These are phyloP conservation scores for Danionella dracula DNA, from an alignment of 2,797 vertebrate genomes.

Conservation along the genomic window DNA sequence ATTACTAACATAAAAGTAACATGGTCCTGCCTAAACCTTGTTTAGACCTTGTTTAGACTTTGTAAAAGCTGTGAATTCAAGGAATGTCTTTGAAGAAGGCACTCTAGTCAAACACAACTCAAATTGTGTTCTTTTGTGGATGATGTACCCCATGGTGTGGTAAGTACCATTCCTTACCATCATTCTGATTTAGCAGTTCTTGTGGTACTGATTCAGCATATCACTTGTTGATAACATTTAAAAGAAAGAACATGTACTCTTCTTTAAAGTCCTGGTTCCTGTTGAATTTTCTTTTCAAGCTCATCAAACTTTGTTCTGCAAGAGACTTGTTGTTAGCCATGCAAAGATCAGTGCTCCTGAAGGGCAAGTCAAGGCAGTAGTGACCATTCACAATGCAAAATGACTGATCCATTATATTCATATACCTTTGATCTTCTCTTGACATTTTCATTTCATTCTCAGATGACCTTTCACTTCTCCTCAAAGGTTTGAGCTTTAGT, in stretches of 20 bases:
- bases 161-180: not conserved
- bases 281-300: not conserved
- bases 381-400: too few species aligned
- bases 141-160: not conserved
- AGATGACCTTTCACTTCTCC: not conserved
- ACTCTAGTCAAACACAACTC: not conserved
- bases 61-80: not conserved
- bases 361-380: too few species aligned
- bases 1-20: conserved; percentile 5
- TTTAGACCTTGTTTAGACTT: conserved; percentile 17
- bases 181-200: not conserved
- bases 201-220: not conserved
- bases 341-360: too few species aligned
- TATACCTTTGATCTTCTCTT: too few species aligned
- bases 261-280: not conserved
- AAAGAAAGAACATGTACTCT: not conserved
- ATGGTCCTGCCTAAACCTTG: not conserved
- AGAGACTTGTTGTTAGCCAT: too few species aligned
- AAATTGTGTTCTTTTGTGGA: not conserved
- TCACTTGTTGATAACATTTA: not conserved
- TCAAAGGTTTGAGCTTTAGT: too few species aligned
- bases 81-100: not conserved
- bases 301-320: not conserved
- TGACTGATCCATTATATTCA: too few species aligned
- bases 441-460: too few species aligned